Base-by-base conservation (phyloP, 2,888 invertebrate genomes). In the Diaprepes abbreviatus region DNA sequence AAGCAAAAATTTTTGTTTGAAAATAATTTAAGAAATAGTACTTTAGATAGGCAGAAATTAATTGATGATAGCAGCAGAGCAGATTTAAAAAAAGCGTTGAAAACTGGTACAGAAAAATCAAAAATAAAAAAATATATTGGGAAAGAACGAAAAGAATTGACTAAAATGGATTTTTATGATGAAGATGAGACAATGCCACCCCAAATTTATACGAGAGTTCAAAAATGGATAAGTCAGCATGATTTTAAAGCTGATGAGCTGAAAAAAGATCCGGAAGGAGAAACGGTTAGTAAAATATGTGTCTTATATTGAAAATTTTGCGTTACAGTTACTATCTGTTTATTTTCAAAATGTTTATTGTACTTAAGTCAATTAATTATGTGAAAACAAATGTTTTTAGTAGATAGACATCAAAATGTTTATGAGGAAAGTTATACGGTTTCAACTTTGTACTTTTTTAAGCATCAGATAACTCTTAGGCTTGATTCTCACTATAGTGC, bases 191-290 rank as follows among this genome's bases (percentile, higher is more conserved):
- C 70, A 14, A 63, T 74, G 52, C 68, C 76, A 7, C 77, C 77
- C 36, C 74, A 77, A 57, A 76, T 74, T 14, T 81, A 76, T 58
- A 77, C 75, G 43, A 76, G 80, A 64, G 81, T 83, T 6, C 78
- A 80, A 1, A 78, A 80, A 40, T 84, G 84, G 84, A 80, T 83
- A 21, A 80, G 77, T 66, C 73, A 76, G 9, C 80, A 81, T 52
- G 80, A 83, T 76, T 84, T 83, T 70, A 73, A 77, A 9, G 71
- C 52, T 33, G 60, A 66, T 5, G 76, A 78, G 31, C 67, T 62
- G 52, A 74, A 72, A 64, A 58, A 68, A 16, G 67, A 73, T 52
- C 68, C 66, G 12, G 74, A 75, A 38, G 71, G 71, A 21, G 77
- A 78, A 38, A 76, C 77, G 12, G 77, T 78, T 52, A 50, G 75